Conservation (phyloP, 2,888 invertebrate genomes). For the Acanthococcus lagerstroemiae region DNA sequence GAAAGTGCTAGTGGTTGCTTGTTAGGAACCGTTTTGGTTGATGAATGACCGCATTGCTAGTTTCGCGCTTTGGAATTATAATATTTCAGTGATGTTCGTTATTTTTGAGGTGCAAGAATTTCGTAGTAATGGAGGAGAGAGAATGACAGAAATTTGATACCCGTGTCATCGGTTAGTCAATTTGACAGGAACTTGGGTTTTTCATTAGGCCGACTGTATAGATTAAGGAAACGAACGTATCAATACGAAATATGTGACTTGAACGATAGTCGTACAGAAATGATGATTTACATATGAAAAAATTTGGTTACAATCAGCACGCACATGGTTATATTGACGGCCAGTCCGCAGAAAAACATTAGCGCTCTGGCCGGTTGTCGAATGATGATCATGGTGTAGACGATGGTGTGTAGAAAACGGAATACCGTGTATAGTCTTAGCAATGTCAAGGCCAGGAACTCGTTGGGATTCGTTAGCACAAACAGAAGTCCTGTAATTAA, state of each 20-base stretch:
- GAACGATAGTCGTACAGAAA: not conserved
- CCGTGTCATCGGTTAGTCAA: too few relatives aligned
- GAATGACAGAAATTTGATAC: not conserved
- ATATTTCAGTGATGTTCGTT: too few relatives aligned
- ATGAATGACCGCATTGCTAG: too few relatives aligned
- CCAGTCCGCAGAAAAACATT: conserved; percentile 34
- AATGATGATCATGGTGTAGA: conserved; percentile 35
- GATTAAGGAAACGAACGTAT: not conserved
- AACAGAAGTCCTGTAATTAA: conserved; percentile 36
- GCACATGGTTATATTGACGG: conserved; percentile 35
- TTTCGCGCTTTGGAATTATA: too few relatives aligned
- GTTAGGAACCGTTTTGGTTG: too few relatives aligned
- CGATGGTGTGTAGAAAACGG: conserved; percentile 36
- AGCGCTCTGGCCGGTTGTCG: conserved; percentile 36
- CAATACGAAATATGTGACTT: not conserved
- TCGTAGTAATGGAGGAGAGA: not conserved
- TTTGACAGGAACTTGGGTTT: too few relatives aligned
- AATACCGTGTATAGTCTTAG: conserved; percentile 36
- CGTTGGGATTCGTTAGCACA: conserved; percentile 35
- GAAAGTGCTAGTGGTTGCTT: too few relatives aligned
- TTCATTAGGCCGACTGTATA: too few relatives aligned
- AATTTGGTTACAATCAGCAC: conserved; percentile 33
- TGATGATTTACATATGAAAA: conserved; percentile 34
- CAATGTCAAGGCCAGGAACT: conserved; percentile 36
- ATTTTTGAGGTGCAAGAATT: not conserved